These are phyloP conservation scores for Gadus chalcogrammus DNA, from an alignment of 2,113 vertebrate genomes.

Conservation along the genomic window DNA sequence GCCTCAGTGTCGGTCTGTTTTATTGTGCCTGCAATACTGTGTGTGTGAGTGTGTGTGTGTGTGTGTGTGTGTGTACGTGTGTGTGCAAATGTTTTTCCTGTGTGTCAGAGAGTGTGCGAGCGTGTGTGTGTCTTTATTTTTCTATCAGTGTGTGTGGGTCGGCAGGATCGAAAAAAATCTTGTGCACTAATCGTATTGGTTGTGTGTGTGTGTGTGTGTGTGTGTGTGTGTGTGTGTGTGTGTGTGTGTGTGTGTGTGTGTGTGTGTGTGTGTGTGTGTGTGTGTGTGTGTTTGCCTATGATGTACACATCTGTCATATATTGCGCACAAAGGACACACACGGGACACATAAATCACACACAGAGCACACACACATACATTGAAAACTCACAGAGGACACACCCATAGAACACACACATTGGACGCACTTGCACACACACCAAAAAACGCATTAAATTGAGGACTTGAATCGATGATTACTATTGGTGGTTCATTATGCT, in stretches of 20 bases:
- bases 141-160: too few relatives aligned
- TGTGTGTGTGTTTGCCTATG: conserved; percentile 3
- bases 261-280: neutral
- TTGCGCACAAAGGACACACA: too few relatives aligned
- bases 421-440: conserved; percentile 1
- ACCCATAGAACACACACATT: neutral
- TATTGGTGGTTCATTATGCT: neutral
- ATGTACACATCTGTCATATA: conserved; percentile 13
- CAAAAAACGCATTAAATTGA: too few relatives aligned
- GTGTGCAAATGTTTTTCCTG: neutral
- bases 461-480: conserved; percentile 17
- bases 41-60: conserved; percentile 1
- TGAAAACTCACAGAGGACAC: neutral
- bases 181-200: too few relatives aligned
- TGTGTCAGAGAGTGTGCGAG: neutral
- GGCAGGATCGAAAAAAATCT: too few relatives aligned
- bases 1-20: too few relatives aligned
- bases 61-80: conserved; percentile 37
- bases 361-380: neutral
- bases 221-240: neutral
- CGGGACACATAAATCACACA: too few relatives aligned
- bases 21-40: neutral
- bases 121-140: conserved; percentile 22
- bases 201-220: neutral
- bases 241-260: conserved; percentile 1